Evolutionary conservation across 2,797 vertebrate species (phyloP), one percentile per base, ranked within the genome.

Genomic region (Sebastes melanostomus): DNA sequence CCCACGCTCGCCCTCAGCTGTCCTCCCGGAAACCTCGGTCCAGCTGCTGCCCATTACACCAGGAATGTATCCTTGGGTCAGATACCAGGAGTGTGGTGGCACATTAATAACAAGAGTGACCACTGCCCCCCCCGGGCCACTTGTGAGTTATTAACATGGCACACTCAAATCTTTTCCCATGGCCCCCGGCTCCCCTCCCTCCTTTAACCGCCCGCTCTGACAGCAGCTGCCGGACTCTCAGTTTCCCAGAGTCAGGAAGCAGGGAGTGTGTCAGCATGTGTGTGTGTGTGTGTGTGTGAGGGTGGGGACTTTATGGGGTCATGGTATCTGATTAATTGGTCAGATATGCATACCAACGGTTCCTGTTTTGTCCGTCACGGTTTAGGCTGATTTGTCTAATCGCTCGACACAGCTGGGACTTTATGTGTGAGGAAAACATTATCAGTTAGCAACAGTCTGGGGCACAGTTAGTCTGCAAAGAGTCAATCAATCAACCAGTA

Each of bases 11-110:
- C 87, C 92, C 87, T 96, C 96, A 96, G 95, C 95, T 96, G 96
- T 95, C 94, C 90, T 92, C 90, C 92, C 86, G 92, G 95, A 96
- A 95, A 90, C 93, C 83, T 87, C 20, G 22, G 82, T 90, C 94
- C 96, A 96, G 95, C 95, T 95, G 94, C 94, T 93, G 93, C 86
- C 91, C 90, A 93, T 97, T 96, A 96, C 93, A 89, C 90, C 90
- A 94, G 93, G 96, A 96, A 97, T 95, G 94, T 90, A 93, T 95
- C 94, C 90, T 87, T 71, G 93, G 94, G 94, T 94, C 89, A 90
- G 88, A 94, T 93, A 92, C 90, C 93, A 91, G 87, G 79, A 92
- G 90, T 76, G 91, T 88, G 91, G 91, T 93, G 93, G 94, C 93
- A 93, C 93, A 94, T 94, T 95, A 94, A 93, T 95, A 94, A 93